Percentiles rank a stretch among this genome's conserved stretches.
phyloP scores from a whole-genome alignment of 2,113 vertebrate species.

The Isichthys henryi region DNA sequence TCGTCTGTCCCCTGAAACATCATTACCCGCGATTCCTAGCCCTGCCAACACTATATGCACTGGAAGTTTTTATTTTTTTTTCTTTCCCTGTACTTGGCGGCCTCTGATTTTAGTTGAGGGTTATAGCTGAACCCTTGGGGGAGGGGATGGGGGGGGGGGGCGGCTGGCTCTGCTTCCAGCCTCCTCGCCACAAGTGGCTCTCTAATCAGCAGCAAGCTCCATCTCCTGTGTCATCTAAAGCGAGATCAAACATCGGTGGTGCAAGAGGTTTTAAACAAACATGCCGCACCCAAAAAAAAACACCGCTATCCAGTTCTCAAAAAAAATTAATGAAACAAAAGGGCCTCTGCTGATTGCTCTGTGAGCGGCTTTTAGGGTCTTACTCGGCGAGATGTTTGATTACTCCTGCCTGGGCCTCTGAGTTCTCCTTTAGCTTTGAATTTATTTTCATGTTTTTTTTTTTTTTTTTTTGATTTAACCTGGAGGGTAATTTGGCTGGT shows the following conservation, averaged over 20 bases:
- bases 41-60: neutral
- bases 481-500: neutral
- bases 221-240: conserved; percentile 31
- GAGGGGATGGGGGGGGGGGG: neutral
- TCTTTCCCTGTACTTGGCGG: neutral
- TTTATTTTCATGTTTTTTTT: neutral
- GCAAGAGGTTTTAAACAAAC: conserved; percentile 33
- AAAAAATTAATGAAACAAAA: neutral
- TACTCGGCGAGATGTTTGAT: neutral
- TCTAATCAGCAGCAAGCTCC: conserved; percentile 24
- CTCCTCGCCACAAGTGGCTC: conserved; percentile 6
- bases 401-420: neutral
- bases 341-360: neutral
- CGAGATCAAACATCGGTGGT: conserved; percentile 28
- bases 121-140: neutral
- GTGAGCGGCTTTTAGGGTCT: neutral
- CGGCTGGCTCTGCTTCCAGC: neutral
- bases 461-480: conserved; percentile 9
- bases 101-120: neutral
- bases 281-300: conserved; percentile 3
- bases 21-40: neutral
- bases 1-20: neutral
- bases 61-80: neutral
- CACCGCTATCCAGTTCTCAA: conserved; percentile 1
- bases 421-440: neutral